Percentiles rank a stretch among this genome's conserved stretches.
Conservation (phyloP, 1,140 invertebrate genomes). For the Bactericera cockerelli region DNA sequence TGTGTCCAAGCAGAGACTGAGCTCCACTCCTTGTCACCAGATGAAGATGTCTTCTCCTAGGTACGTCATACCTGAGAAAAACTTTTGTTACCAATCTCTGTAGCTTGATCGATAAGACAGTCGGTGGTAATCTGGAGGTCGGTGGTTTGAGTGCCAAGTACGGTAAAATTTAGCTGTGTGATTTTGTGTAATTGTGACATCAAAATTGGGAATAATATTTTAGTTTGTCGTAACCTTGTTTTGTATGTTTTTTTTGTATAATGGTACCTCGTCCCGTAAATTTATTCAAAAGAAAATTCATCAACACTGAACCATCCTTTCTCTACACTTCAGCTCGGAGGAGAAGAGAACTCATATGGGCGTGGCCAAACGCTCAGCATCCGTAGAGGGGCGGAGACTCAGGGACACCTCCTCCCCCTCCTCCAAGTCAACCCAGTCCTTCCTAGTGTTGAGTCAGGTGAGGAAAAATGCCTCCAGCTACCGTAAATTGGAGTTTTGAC, state of each 20-base stretch:
- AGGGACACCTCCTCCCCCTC: slow-evolving; percentile 7
- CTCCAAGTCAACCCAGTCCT: slow-evolving; percentile 7
- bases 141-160: too few species aligned
- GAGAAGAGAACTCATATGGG: slow-evolving; percentile 9
- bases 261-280: too few species aligned
- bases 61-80: too few species aligned
- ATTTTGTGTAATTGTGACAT: not conserved
- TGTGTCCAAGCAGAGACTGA: slow-evolving; percentile 12
- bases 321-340: not conserved
- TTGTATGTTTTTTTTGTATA: too few species aligned
- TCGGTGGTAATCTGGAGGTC: too few species aligned
- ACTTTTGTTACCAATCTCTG: too few species aligned
- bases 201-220: too few species aligned
- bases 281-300: too few species aligned
- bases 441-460: slow-evolving; percentile 16
- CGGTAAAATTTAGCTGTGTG: slow-evolving; percentile 7
- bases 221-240: too few species aligned
- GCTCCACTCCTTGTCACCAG: slow-evolving; percentile 12
- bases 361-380: slow-evolving; percentile 20
- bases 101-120: too few species aligned
- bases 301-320: too few species aligned
- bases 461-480: not conserved
- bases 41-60: slow-evolving; percentile 7
- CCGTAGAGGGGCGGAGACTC: slow-evolving; percentile 18
- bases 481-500: too few species aligned